Base-by-base conservation (phyloP, 2,888 invertebrate genomes). In the Tinea pellionella region DNA sequence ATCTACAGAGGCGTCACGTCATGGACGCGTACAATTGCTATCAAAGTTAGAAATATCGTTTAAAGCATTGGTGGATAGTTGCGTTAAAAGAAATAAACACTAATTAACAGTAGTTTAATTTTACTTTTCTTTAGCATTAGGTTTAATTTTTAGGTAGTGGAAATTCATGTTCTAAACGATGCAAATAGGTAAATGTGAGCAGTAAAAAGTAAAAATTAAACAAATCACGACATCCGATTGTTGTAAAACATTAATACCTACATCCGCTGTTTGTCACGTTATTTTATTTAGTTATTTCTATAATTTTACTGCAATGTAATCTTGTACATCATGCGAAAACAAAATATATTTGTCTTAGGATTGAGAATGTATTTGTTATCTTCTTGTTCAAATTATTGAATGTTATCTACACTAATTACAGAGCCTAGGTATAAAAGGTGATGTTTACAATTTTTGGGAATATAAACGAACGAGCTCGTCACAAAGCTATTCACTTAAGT, bases 321-420 rank as follows among this genome's bases (percentile, higher is more conserved):
- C 65, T 70, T 69, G 86, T 74, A 69, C 71, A 66, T 69, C 74
- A 24, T 19, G 84, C 82, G 73, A 84, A 84, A 85, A 85, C 81
- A 83, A 41, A 4, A 72, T 68, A 65, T 82, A 81, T 86, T 85
- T 85, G 75, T 66, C 64, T 63, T 74, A 74, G 80, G 70, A 72
- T 78, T 70, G 71, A 70, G 68, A 68, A 64, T 65, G 65, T 65
- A 67, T 63, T 64, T 68, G 68, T 77, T 86, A 84, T 84, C 80
- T 76, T 69, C 68, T 67, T 70, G 74, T 66, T 76, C 73, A 69
- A 69, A 75, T 83, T 84, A 86, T 86, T 85, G 80, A 67, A 71
- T 69, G 72, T 86, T 87, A 86, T 87, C 87, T 80, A 61, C 63
- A 65, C 71, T 82, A 83, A 85, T 84, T 81, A 70, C 73, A 68